Percentiles rank a stretch among this genome's conserved stretches.
Evolutionary conservation across 92 coral and sea anemone genomes (phyloP).

Genomic region (Epizoanthus rinbou): DNA sequence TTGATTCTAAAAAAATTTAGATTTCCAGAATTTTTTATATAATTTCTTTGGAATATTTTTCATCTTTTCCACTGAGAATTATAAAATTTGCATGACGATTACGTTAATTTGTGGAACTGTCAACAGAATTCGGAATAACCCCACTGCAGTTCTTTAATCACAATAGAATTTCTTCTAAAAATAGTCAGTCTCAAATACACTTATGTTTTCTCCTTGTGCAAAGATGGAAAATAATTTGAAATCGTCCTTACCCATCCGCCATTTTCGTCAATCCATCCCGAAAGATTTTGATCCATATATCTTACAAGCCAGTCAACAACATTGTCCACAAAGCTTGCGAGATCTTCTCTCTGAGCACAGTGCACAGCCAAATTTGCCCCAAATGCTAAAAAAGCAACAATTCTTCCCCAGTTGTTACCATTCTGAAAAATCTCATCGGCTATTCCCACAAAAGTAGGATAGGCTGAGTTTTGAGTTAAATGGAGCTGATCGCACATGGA

Average conservation of each 20-base stretch:
- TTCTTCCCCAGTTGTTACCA: conserved; percentile 98
- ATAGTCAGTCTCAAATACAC: neutral
- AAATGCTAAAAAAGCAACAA: conserved; percentile 98
- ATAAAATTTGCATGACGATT: conserved; percentile 23
- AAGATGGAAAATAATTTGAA: neutral
- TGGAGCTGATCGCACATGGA: conserved; percentile 98
- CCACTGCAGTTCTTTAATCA: neutral
- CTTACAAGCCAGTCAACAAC: conserved; percentile 90
- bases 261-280: conserved; percentile 82
- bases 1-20: conserved; percentile 7
- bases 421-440: conserved; percentile 95
- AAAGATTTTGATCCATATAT: conserved; percentile 81
- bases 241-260: conserved; percentile 98
- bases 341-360: conserved; percentile 86
- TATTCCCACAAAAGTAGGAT: conserved; percentile 92
- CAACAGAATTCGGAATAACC: neutral
- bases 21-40: conserved; percentile 9
- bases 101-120: neutral
- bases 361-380: conserved; percentile 92
- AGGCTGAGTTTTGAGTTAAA: conserved; percentile 79
- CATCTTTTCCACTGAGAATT: neutral
- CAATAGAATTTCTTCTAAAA: neutral
- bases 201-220: neutral
- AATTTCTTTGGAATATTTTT: conserved; percentile 9
- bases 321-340: conserved; percentile 65